Base-by-base conservation (phyloP, 2,113 vertebrate genomes). In the Micromys minutus region DNA sequence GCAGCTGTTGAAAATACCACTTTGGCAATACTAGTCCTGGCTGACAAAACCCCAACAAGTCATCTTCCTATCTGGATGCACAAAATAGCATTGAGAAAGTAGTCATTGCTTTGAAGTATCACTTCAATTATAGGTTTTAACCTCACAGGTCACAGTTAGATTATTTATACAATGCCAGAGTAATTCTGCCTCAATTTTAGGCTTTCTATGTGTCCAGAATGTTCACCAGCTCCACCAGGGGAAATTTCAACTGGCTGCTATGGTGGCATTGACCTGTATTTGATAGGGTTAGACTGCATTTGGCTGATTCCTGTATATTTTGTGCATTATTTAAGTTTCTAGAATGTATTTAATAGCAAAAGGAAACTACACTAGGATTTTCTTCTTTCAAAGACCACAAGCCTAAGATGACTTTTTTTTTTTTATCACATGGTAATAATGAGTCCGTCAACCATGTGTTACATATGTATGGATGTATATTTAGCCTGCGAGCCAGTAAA, bases 71-170 rank as follows among this genome's bases (percentile, higher is more conserved):
- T 98, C 98, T 98, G 98, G 94, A 98, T 98, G 98, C 98, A 99
- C 98, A 98, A 99, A 98, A 98, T 97, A 97, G 98, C 98, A 97
- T 96, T 98, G 98, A 99, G 98, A 99, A 99, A 99, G 99, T 99
- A 99, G 98, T 98, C 98, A 98, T 98, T 98, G 98, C 99, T 99
- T 99, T 99, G 99, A 99, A 99, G 99, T 99, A 99, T 99, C 99
- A 99, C 99, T 99, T 99, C 99, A 99, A 99, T 99, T 99, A 99
- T 98, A 98, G 99, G 99, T 99, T 99, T 99, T 99, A 99, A 99
- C 99, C 99, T 98, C 98, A 98, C 97, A 99, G 99, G 99, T 99
- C 99, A 99, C 98, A 98, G 98, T 99, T 99, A 99, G 99, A 99
- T 99, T 99, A 99, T 99, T 99, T 99, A 99, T 99, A 99, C 99